Evolutionary conservation across 2,113 vertebrate genomes (phyloP).

Genomic region (Kobus ellipsiprymnus): DNA sequence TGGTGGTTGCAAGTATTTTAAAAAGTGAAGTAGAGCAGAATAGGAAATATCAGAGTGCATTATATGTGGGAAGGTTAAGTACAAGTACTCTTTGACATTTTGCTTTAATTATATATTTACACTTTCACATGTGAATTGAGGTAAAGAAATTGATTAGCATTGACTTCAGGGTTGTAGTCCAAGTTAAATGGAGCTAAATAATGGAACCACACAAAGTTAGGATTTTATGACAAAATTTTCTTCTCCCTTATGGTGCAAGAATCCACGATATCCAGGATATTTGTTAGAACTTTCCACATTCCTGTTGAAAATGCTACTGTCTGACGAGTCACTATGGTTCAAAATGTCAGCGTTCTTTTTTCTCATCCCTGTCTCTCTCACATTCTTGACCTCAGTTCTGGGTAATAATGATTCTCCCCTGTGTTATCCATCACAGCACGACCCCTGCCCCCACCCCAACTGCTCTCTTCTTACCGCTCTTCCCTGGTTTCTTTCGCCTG

Average conservation of each 20-base stretch:
- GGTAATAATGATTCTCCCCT: neutral
- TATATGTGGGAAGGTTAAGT: neutral
- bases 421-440: neutral
- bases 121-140: neutral
- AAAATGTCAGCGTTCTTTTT: neutral
- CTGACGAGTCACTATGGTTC: neutral
- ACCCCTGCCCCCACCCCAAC: accelerated
- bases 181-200: neutral
- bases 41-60: neutral
- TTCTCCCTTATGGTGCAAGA: neutral
- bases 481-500: neutral
- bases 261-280: neutral
- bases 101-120: neutral
- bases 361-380: neutral
- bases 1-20: neutral
- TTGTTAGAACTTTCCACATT: neutral
- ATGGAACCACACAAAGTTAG: neutral
- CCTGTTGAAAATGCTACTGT: neutral
- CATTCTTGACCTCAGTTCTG: neutral
- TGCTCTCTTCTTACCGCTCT: neutral
- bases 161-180: neutral
- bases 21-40: neutral
- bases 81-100: neutral
- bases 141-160: neutral
- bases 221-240: neutral